phyloP scores from a whole-genome alignment of 2,797 vertebrate genomes.

The Poecile montanus region DNA sequence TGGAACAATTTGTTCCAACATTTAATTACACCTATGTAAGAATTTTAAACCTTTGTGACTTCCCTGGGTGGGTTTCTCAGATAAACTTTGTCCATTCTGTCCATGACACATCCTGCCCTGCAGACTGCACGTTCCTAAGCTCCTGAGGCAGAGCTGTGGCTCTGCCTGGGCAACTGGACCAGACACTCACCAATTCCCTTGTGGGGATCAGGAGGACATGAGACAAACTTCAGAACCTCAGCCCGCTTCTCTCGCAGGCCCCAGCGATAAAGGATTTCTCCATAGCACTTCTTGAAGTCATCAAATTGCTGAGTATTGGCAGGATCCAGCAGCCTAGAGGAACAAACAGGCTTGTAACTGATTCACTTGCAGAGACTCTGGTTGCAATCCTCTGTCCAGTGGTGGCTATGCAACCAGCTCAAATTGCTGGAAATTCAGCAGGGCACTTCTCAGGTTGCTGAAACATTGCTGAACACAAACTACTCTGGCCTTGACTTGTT shows the following conservation, averaged over 20 bases:
- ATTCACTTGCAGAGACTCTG: neutral
- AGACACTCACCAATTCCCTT: constrained; percentile 88
- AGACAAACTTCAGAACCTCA: constrained; percentile 94
- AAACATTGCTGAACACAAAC: neutral
- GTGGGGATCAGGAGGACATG: constrained; percentile 93
- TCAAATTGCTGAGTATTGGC: constrained; percentile 92
- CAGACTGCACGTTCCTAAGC: neutral
- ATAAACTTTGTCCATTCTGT: neutral
- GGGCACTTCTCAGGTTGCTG: neutral
- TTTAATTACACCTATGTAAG: neutral
- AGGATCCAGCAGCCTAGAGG: constrained; percentile 88
- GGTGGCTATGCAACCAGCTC: neutral
- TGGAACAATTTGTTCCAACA: neutral
- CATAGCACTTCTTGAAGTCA: constrained; percentile 97
- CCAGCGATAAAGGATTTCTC: constrained; percentile 96
- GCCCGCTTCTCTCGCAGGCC: constrained; percentile 92
- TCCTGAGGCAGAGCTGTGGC: accelerated
- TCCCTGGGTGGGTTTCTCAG: neutral
- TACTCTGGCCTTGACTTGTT: neutral
- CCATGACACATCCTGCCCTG: neutral
- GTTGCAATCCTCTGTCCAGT: neutral
- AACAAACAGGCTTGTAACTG: neutral
- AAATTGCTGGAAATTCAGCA: neutral
- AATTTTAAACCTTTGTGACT: neutral
- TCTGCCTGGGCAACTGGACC: neutral